Base-by-base conservation (phyloP, 1,140 invertebrate genomes). In the Cardiocondyla obscurior region DNA sequence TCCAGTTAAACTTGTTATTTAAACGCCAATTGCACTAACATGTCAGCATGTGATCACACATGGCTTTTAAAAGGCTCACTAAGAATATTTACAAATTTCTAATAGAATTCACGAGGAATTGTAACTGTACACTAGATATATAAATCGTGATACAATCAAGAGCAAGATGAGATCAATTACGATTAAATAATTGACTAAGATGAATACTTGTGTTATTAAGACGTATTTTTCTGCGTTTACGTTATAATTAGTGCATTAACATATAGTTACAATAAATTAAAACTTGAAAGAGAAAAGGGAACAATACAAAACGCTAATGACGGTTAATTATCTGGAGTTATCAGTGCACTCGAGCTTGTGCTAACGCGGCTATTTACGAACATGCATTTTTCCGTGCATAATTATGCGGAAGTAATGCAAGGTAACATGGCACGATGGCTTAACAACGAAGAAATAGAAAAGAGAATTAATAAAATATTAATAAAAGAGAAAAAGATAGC, bases 391-490 rank as follows among this genome's bases (percentile, higher is more conserved):
- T 55, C 57, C 65, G 70, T 72, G 77, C 82, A 70, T 53, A 62
- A 77, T 73, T 64, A 19, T 57, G 70, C 39, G 36, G 73, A 83
- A 76, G 74, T 69, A 49, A 87, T 65, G 58, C 81, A 82, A n/a
- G 83, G 60, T 81, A 69, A 74, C 64, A 91, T 91, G 90, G 90
- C 90, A 91, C 90, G 85, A 81, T 87, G 86, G 70, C 58, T 85
- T 85, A 89, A 85, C 67, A 16, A 69, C 44, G 83, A 72, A n/a
- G 53, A 42, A 44, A 53, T 58, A 51, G 2, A 12, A 25, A n/a
- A 25, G n/a, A 46, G 3, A 60, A 14, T n/a, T n/a, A n/a, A 4
- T 5, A 49, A 22, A 22, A 22, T 36, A 44, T 42, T 8, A 53
- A 36, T 4, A 39, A 53, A 2, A 51, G 3, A 51, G 22, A 33